Base-by-base conservation (phyloP, 1,140 invertebrate species). In the Drosophila hydei region DNA sequence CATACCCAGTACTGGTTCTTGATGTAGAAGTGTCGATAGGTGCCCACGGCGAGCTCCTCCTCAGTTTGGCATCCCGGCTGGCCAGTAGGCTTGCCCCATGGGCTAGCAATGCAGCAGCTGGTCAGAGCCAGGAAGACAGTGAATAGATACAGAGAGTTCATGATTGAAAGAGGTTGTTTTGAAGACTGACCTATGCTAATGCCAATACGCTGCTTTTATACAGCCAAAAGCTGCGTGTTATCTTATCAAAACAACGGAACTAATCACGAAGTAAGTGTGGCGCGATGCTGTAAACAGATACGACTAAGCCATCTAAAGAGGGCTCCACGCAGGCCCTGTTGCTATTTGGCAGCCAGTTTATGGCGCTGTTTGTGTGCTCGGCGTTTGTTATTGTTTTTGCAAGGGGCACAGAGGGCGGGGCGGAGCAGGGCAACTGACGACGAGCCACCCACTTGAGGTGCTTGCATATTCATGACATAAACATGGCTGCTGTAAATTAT, bases 391-490 rank as follows among this genome's bases (percentile, higher is more conserved):
- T 21, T 48, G 25, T 30, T 72, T 21, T 30, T 16, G 23, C 47
- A 9, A 4, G 30, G 14, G 25, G 16, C 16, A 9, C 4, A n/a
- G 9, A 3, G 4, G 30, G 11, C 1, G 27, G 16, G 8, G n/a
- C 30, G 38, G 16, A 8, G 42, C 7, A 6, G n/a, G 12, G n/a
- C n/a, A 11, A 14, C 36, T 40, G 27, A 7, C 27, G 38, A 14
- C 38, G 7, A 14, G 12, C 45, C 45, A 23, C 12, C 45, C 45
- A n/a, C 45, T 23, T 2, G 21, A 19, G 33, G 64, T 64, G 70
- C 77, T 81, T 85, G 81, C 81, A 87, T 85, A 85, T 85, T 85
- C 80, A 85, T 85, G 80, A 75, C 81, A 75, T 77, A 74, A 87
- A 62, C 27, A 33, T 65, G 77, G 65, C 58, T 69, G 83, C 75